Base-by-base conservation (phyloP, 2,113 vertebrate genomes). In the Uria lomvia region DNA sequence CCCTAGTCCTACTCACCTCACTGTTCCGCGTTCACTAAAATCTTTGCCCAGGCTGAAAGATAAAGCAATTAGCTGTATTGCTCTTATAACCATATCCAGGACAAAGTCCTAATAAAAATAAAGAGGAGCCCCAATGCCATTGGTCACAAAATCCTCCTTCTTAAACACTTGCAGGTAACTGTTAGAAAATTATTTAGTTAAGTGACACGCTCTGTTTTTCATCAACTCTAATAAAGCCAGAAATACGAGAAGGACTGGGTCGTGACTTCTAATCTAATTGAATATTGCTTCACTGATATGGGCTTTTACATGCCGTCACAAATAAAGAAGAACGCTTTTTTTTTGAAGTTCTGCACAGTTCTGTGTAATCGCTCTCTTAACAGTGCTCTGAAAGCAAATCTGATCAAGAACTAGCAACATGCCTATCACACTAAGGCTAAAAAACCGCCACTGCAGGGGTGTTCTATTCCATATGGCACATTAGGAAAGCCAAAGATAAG, bases 401-500 rank as follows among this genome's bases (percentile, higher is more conserved):
- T 70, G 30, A 76, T 36, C 50, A 62, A 58, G n/a, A 89, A 5
- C 4, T 58, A 76, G 17, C 58, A 86, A 55, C 26, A 4, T 6
- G 27, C 20, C 19, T 15, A 22, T 4, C 34, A 32, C 0, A 0
- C 15, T 58, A 23, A 49, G 0, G 0, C 50, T 71, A 34, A 70
- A 80, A 56, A 38, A 26, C 14, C 50, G 32, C 43, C 56, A 21
- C 60, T 18, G 12, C 7, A 55, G 14, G n/a, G 9, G 12, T 13
- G 26, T 22, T 47, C 67, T 62, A 87, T 36, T 74, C 47, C 8
- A 10, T 4, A 30, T 5, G 26, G 23, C 7, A 3, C 9, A 32
- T 17, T 14, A 68, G 47, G 47, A 72, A 83, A 82, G 65, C 0
- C 75, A 50, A 67, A 90, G 72, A 81, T 59, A 50, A 87, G 34